Evolutionary conservation across 2,888 invertebrate species (phyloP).

Genomic region (Philereme transversata): DNA sequence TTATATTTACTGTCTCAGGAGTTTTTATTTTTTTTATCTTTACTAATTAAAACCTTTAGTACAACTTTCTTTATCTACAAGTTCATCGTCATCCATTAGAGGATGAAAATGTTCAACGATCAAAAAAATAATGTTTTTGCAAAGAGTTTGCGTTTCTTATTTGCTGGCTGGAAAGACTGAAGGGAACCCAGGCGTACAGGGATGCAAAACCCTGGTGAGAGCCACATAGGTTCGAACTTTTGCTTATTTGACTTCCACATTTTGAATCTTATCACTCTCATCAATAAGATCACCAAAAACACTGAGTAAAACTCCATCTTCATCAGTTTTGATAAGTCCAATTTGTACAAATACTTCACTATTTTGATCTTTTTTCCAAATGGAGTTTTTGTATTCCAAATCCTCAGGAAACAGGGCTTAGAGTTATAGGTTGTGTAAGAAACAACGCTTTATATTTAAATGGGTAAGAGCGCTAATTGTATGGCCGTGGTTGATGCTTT

Average conservation of each 20-base stretch:
- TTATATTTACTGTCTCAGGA: background rate
- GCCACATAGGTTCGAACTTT: slow-evolving; percentile 82
- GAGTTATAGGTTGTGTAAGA: slow-evolving; percentile 53
- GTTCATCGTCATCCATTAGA: slow-evolving; percentile 53
- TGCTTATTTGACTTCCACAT: slow-evolving; percentile 73
- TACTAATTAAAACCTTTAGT: slow-evolving; percentile 37
- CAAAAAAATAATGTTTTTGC: slow-evolving; percentile 78
- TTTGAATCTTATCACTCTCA: slow-evolving; percentile 55
- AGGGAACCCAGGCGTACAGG: slow-evolving; percentile 83
- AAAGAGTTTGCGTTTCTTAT: slow-evolving; percentile 82
- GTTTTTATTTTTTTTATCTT: background rate
- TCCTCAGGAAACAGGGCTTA: slow-evolving; percentile 81
- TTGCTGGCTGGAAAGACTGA: slow-evolving; percentile 83
- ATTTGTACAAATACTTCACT: slow-evolving; percentile 37
- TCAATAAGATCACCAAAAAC: slow-evolving; percentile 48
- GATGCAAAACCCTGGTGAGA: slow-evolving; percentile 85
- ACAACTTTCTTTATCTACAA: slow-evolving; percentile 48
- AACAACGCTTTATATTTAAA: slow-evolving; percentile 54
- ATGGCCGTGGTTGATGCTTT: slow-evolving; percentile 74
- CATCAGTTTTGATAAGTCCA: slow-evolving; percentile 40
- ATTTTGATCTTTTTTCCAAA: slow-evolving; percentile 39
- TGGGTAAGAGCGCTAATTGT: slow-evolving; percentile 62
- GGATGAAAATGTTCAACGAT: slow-evolving; percentile 58
- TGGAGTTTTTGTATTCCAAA: slow-evolving; percentile 55
- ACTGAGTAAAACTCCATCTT: slow-evolving; percentile 34